Evolutionary conservation across 1,140 invertebrate genomes (phyloP).

Genomic region (Anoplolepis gracilipes): DNA sequence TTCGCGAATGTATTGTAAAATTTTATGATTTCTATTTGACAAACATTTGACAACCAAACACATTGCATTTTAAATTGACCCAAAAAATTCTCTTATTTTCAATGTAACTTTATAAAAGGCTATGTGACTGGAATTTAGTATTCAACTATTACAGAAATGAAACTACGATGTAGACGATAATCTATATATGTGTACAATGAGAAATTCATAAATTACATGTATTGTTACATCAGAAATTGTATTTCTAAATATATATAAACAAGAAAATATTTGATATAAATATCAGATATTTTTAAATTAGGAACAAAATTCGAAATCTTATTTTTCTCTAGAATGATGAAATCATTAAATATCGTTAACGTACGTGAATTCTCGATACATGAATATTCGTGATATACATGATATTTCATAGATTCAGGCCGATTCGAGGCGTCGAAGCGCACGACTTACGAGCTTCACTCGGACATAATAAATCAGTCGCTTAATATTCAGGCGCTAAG

Average conservation of each 20-base stretch:
- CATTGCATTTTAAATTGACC: conserved; percentile 6
- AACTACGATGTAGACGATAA: not conserved
- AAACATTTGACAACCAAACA: conserved; percentile 19
- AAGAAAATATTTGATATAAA: not conserved
- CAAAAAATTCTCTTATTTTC: conserved; percentile 15
- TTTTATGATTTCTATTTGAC: conserved; percentile 47
- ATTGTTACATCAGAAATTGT: not conserved
- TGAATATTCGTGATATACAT: too few species aligned
- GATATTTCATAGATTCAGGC: not conserved
- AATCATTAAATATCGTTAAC: not conserved
- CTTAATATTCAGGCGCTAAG: conserved; percentile 46
- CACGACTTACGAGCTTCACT: conserved; percentile 51
- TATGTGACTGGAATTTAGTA: not conserved
- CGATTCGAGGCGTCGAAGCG: conserved; percentile 48
- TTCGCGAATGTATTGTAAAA: conserved; percentile 5
- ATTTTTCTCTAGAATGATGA: not conserved
- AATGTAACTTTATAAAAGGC: not conserved
- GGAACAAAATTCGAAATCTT: not conserved
- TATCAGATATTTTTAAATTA: not conserved
- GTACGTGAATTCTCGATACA: not conserved
- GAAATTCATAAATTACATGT: not conserved
- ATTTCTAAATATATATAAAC: not conserved
- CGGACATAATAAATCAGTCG: conserved; percentile 66
- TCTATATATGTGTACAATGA: not conserved
- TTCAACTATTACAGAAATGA: not conserved